Percentiles rank a stretch among this genome's conserved stretches.
phyloP scores from a whole-genome alignment of 2,113 vertebrate species.

The Notiomystis cincta region DNA sequence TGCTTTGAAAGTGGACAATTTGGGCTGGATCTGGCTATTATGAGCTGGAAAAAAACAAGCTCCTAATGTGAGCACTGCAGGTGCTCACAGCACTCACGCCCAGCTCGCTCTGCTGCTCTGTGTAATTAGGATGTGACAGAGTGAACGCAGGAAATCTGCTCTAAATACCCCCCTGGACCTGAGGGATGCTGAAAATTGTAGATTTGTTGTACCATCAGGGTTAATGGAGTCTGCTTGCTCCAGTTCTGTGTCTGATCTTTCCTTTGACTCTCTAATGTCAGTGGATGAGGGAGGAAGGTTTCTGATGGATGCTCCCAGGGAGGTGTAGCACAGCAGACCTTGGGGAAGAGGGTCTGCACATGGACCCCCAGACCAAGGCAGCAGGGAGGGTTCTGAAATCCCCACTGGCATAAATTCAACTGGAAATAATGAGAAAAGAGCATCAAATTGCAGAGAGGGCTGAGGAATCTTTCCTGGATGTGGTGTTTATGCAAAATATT shows the following conservation, averaged over 20 bases:
- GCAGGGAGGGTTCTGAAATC: neutral
- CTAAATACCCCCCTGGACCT: neutral
- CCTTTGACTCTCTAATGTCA: neutral
- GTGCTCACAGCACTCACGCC: neutral
- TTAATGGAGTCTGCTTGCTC: neutral
- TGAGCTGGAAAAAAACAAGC: neutral
- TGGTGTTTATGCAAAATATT: neutral
- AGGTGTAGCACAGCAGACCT: neutral
- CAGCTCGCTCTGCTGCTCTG: neutral
- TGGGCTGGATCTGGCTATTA: neutral
- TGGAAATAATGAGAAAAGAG: neutral
- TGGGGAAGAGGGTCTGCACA: neutral
- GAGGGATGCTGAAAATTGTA: neutral
- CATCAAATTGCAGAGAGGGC: neutral
- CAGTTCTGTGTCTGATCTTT: neutral
- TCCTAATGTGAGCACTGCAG: neutral
- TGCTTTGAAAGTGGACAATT: neutral
- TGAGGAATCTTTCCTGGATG: neutral
- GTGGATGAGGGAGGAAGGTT: neutral
- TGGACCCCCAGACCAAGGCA: neutral
- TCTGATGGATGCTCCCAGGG: neutral
- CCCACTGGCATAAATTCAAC: neutral
- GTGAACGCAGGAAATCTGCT: neutral
- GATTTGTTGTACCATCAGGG: neutral
- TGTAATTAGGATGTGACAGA: neutral